Evolutionary conservation across 2,888 invertebrate genomes (phyloP).

Genomic region (Eupithecia dodoneata): DNA sequence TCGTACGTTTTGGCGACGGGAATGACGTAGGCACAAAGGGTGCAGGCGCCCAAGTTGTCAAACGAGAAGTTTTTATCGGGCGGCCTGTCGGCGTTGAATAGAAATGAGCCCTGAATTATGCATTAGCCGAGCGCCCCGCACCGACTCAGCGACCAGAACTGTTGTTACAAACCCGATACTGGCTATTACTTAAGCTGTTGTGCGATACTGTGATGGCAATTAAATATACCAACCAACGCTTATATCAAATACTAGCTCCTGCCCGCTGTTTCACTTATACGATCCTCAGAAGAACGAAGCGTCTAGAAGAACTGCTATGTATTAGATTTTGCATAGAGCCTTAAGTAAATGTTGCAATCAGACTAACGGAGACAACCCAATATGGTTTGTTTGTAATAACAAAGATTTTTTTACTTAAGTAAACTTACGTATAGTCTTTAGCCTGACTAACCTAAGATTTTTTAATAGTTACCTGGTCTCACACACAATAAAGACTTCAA

Average conservation of each 20-base stretch:
- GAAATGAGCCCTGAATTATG: conserved; percentile 83
- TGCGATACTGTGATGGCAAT: conserved; percentile 1
- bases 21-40: conserved; percentile 78
- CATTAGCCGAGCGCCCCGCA: conserved; percentile 62
- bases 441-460: background rate
- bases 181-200: conserved; percentile 39
- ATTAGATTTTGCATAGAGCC: background rate
- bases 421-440: background rate
- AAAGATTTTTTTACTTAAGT: too few relatives aligned
- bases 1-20: conserved; percentile 55
- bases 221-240: conserved; percentile 3
- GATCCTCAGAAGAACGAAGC: background rate
- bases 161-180: conserved; percentile 64
- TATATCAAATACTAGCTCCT: background rate
- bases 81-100: conserved; percentile 81
- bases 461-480: background rate
- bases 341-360: too few relatives aligned
- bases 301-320: background rate
- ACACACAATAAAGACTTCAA: background rate
- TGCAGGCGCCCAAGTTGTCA: conserved; percentile 82
- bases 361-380: too few relatives aligned
- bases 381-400: too few relatives aligned
- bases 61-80: conserved; percentile 83
- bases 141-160: conserved; percentile 59
- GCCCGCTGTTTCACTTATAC: background rate